Evolutionary conservation across 30 jellyfish, hydroid and myxozoan species (phyloP).

Genomic region (Pseudorhiza aurosa): DNA sequence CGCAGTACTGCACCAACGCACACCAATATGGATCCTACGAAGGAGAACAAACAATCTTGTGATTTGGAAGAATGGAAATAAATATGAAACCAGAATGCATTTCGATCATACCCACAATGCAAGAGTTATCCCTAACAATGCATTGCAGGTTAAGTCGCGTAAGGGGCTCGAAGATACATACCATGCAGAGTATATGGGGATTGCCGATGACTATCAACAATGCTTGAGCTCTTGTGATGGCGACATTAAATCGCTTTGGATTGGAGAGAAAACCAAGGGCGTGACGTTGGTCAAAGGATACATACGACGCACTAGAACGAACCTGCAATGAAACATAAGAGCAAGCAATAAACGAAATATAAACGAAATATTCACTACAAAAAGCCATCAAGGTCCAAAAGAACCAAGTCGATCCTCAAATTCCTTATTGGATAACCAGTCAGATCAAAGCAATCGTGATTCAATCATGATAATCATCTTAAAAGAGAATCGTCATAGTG

Average conservation of each 20-base stretch:
- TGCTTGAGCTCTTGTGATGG: slow-evolving; percentile 90
- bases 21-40: slow-evolving; percentile 96
- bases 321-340: slow-evolving; percentile 65
- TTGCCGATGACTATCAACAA: slow-evolving; percentile 86
- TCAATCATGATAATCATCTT: too few species aligned
- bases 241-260: slow-evolving; percentile 91
- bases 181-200: slow-evolving; percentile 85
- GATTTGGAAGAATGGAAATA: not conserved
- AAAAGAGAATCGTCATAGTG: too few species aligned
- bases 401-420: too few species aligned
- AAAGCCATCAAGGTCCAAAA: too few species aligned
- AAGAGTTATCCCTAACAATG: too few species aligned
- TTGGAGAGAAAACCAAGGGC: slow-evolving; percentile 89
- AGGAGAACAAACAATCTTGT: not conserved
- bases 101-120: too few species aligned
- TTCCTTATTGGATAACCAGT: too few species aligned
- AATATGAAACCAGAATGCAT: not conserved
- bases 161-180: too few species aligned
- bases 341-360: too few species aligned
- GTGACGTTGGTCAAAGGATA: slow-evolving; percentile 76
- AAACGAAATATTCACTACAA: too few species aligned
- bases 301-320: slow-evolving; percentile 79
- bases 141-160: too few species aligned
- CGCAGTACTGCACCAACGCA: slow-evolving; percentile 81
- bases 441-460: too few species aligned